A percentile compares a stretch with the other conserved stretches of the same genome.
Conservation (phyloP, 1,140 invertebrate species). For the Dryas iulia region DNA sequence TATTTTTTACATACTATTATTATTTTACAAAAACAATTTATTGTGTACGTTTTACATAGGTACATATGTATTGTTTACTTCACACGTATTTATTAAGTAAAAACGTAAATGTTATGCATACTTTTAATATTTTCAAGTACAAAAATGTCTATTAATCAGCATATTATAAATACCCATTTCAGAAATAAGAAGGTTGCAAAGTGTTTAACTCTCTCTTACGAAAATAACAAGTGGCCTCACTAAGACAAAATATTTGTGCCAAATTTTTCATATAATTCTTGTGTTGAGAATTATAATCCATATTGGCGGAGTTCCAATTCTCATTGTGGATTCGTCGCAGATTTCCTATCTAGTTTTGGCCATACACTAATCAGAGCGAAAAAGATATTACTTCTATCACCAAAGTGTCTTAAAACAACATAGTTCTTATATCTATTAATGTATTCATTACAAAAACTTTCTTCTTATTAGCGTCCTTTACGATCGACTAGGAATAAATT, state of each 20-base stretch:
- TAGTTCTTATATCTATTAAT: not conserved
- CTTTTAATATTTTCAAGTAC: too few species aligned
- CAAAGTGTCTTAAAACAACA: not conserved
- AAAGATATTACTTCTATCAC: constrained; percentile 6
- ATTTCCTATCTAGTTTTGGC: constrained; percentile 69
- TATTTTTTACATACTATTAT: too few species aligned
- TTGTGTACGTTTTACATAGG: not conserved
- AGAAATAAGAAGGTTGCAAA: not conserved
- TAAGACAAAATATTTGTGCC: constrained; percentile 68
- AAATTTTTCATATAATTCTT: constrained; percentile 63
- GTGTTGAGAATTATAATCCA: constrained; percentile 51
- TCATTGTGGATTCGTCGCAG: constrained; percentile 59
- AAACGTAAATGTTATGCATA: not conserved
- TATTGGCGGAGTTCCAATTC: constrained; percentile 67
- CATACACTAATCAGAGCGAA: constrained; percentile 39
- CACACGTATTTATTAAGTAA: too few species aligned
- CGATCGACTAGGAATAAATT: not conserved
- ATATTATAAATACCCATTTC: not conserved
- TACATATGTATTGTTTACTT: too few species aligned
- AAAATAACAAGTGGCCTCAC: constrained; percentile 58
- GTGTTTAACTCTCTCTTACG: constrained; percentile 29
- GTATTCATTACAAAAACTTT: not conserved
- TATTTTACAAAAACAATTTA: not conserved
- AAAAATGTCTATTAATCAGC: too few species aligned
- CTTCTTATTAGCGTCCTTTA: not conserved